These are phyloP conservation scores for Pheosia gnoma DNA, from an alignment of 2,888 invertebrate genomes.

Conservation along the genomic window DNA sequence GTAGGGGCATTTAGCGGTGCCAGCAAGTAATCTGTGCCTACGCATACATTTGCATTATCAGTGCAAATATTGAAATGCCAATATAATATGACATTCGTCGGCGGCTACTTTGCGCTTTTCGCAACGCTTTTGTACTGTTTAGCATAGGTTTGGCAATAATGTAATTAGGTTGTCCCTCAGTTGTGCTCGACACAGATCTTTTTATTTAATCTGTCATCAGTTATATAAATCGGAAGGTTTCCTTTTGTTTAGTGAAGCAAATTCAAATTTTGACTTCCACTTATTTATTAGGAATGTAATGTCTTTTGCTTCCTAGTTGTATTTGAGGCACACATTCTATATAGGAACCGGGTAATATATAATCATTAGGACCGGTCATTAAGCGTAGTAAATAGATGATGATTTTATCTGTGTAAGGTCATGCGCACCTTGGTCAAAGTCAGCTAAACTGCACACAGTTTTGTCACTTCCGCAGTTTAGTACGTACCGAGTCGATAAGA, in stretches of 20 bases:
- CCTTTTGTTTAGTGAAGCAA: neutral
- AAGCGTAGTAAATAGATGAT: constrained; percentile 40
- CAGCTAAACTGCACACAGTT: constrained; percentile 46
- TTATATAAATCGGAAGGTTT: neutral
- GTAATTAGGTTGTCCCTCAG: constrained; percentile 3
- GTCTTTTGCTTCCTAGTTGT: neutral
- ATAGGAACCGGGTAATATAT: constrained; percentile 9
- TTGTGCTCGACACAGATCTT: neutral
- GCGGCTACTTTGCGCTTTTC: constrained; percentile 52
- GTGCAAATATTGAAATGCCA: constrained; percentile 60
- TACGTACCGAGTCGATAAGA: constrained; percentile 18
- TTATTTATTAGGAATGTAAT: neutral
- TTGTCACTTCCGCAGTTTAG: constrained; percentile 61
- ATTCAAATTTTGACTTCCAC: neutral
- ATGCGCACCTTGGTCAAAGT: constrained; percentile 50
- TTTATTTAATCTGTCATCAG: neutral
- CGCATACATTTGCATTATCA: constrained; percentile 42
- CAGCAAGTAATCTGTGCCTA: constrained; percentile 42
- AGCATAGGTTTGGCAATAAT: constrained; percentile 29
- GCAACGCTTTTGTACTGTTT: constrained; percentile 38
- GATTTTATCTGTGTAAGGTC: constrained; percentile 48
- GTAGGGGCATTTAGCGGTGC: constrained; percentile 46
- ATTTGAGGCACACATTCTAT: neutral
- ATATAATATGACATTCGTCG: constrained; percentile 46
- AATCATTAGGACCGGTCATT: constrained; percentile 33